Base-by-base conservation (phyloP, 2,888 invertebrate genomes). In the Callimorpha dominula region DNA sequence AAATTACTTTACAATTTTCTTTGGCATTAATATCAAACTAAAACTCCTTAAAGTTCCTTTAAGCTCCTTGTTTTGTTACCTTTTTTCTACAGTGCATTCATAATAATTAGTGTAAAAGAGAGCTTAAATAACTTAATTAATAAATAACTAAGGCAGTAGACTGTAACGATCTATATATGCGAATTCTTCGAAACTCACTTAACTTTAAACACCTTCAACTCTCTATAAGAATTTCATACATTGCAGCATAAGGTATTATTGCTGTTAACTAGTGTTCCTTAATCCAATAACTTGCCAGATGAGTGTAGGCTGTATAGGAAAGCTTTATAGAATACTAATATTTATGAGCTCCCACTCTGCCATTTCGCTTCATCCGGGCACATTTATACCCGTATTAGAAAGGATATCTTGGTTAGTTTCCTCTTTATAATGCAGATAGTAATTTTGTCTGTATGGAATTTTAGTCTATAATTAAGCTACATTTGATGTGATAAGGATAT, bases 291-390 rank as follows among this genome's bases (percentile, higher is more conserved):
- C n/a, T 67, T 67, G 17, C 54, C n/a, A 50, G 40, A n/a, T 46
- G 20, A 66, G 40, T 66, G n/a, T 4, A 64, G 11, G 11, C n/a
- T 65, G 43, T 65, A n/a, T 49, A 52, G 57, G 57, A 65, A 65
- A 57, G 70, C 40, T 65, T 71, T 66, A 72, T 67, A 43, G 68
- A 46, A 68, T 63, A 68, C 67, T 43, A 62, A 54, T 72, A 72
- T 72, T 72, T 72, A 68, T 65, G 72, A 68, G 72, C 46, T 68
- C 68, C 65, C 50, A 65, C 68, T 60, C 65, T 57, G 64, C 68
- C 72, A 65, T 68, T 72, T 54, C 68, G 68, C 68, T 64, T n/a
- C 43, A 54, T 68, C 65, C 72, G 68, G 65, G 57, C 68, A 49
- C 65, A 65, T 68, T 42, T 57, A 49, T 49, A 49, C 17, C 31